Base-by-base conservation (phyloP, 1,140 invertebrate genomes). In the Trialeurodes vaporariorum region DNA sequence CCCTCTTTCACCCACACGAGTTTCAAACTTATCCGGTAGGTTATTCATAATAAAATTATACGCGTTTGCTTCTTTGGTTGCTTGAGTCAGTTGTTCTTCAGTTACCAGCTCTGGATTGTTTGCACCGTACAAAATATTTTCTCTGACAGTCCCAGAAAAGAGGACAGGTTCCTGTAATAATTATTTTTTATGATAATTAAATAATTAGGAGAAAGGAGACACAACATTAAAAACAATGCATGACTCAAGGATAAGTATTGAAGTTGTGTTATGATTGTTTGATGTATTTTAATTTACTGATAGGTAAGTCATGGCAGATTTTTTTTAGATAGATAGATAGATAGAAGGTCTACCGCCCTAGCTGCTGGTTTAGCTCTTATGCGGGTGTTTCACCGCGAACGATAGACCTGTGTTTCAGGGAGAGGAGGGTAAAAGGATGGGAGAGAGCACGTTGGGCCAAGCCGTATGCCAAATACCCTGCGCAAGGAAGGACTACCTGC, bases 71-170 rank as follows among this genome's bases (percentile, higher is more conserved):
- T 87, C 83, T 12, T 79, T 79, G 0, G 87, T 82, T 5, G 86
- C 88, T 25, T 77, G 59, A 13, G 86, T 71, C 58, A 92, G 79
- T 25, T 84, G 77, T 12, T 83, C 80, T 64, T 86, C 79, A 0
- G 76, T 78, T 0, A 84, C 77, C 22, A 72, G 71, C 12, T 65
- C 73, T 1, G 83, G 80, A 71, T 87, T 81, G 26, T 81, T 76
- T 17, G 84, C 76, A 1, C 93, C 93, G 73, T 94, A 93, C 1
- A 87, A 74, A 70, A 96, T 94, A 77, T 96, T 96, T 59, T 94
- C 90, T 27, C 80, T 82, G 65, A 96, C 91, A 21, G 85, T 86
- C 24, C 87, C 86, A 59, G 85, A 86, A 75, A 94, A 95, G 21
- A 94, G 79, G n/a, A 91, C 81, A 0, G 92, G 91, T 73, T 95